Percentiles rank a stretch among this genome's conserved stretches.
phyloP scores from a whole-genome alignment of 1,140 invertebrate genomes.

The Chelonus insularis region DNA sequence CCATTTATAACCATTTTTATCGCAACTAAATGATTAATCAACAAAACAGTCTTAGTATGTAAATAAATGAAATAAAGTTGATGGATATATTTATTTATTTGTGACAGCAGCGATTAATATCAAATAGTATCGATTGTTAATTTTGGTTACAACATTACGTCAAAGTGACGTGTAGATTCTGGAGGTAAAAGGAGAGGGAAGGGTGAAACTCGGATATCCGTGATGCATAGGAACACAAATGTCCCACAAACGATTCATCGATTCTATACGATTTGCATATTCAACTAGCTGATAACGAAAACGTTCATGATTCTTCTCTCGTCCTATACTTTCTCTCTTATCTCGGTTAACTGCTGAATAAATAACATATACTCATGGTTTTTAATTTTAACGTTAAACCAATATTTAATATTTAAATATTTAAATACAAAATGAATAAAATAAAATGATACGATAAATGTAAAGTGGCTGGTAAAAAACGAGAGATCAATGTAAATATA shows the following conservation, averaged over 20 bases:
- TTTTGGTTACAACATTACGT: neutral
- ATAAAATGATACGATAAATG: too few species aligned
- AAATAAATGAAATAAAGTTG: too few species aligned
- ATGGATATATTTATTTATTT: too few species aligned
- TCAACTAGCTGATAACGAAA: constrained; percentile 18
- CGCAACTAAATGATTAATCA: too few species aligned
- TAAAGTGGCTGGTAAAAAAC: too few species aligned
- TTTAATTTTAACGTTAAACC: too few species aligned
- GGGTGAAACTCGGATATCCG: neutral
- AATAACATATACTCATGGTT: neutral
- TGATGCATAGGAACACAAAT: constrained; percentile 11
- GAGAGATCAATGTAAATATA: too few species aligned
- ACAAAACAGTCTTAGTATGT: too few species aligned
- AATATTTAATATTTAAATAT: too few species aligned
- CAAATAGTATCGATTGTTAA: neutral
- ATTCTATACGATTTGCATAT: constrained; percentile 18
- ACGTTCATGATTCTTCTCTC: neutral
- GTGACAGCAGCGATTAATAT: too few species aligned
- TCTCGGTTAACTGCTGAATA: neutral
- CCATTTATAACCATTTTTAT: too few species aligned
- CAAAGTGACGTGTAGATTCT: constrained; percentile 3
- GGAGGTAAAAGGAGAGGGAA: neutral
- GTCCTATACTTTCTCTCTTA: neutral
- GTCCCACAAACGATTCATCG: constrained; percentile 25
- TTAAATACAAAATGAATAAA: too few species aligned